Percentiles rank a stretch among this genome's conserved stretches.
Conservation (phyloP, 1,140 invertebrate species). For the Drosophila neocordata region DNA sequence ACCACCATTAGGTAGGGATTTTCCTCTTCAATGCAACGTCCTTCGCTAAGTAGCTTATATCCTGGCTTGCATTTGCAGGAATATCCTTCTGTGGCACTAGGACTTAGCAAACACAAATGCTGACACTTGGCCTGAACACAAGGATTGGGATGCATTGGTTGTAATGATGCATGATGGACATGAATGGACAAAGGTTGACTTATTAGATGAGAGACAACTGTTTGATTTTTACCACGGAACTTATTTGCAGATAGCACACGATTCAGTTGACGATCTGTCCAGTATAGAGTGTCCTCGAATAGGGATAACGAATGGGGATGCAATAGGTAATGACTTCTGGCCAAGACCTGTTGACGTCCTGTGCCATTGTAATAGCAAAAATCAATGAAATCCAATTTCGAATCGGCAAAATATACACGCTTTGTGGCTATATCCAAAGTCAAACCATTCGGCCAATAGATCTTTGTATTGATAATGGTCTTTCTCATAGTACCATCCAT, state of each 20-base stretch:
- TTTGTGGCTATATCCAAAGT: constrained; percentile 97
- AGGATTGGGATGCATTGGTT: constrained; percentile 93
- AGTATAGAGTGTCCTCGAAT: constrained; percentile 96
- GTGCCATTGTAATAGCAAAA: constrained; percentile 98
- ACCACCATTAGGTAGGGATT: constrained; percentile 95
- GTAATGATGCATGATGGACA: constrained; percentile 96
- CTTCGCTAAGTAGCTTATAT: constrained; percentile 87
- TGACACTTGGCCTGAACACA: constrained; percentile 91
- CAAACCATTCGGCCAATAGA: constrained; percentile 99
- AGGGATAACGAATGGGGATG: constrained; percentile 98
- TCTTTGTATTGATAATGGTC: constrained; percentile 96
- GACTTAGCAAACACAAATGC: constrained; percentile 96
- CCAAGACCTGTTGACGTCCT: constrained; percentile 93
- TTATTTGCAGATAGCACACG: constrained; percentile 94
- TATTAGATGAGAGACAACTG: constrained; percentile 96
- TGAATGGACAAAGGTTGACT: constrained; percentile 97
- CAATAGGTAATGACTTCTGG: constrained; percentile 94
- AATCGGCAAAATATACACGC: constrained; percentile 98
- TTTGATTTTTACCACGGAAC: constrained; percentile 94
- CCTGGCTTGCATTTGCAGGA: constrained; percentile 96
- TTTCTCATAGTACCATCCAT: constrained; percentile 96
- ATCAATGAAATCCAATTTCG: constrained; percentile 98
- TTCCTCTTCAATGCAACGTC: constrained; percentile 92
- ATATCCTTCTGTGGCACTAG: constrained; percentile 87
- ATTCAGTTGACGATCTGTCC: constrained; percentile 97